A percentile compares a stretch with the other conserved stretches of the same genome.
Evolutionary conservation across 2,888 invertebrate species (phyloP).

Genomic region (Elysia crispata): DNA sequence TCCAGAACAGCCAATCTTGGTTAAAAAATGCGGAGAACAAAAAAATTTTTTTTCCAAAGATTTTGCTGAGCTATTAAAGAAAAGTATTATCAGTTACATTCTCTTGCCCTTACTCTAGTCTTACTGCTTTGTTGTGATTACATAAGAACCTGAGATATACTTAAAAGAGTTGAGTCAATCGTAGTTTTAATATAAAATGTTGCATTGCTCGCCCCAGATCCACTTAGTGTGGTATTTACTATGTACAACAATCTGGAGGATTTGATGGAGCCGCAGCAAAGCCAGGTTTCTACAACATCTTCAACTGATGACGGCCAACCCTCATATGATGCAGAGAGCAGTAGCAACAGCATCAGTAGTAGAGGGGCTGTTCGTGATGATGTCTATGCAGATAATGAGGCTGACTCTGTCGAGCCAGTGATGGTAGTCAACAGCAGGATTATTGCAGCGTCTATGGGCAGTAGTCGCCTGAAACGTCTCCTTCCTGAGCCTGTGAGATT

Average conservation of each 20-base stretch:
- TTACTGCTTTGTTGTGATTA: too few relatives aligned
- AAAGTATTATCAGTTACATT: too few relatives aligned
- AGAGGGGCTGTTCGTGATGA: too few relatives aligned
- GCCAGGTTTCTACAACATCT: not conserved
- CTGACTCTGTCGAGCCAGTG: not conserved
- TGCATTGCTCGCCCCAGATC: not conserved
- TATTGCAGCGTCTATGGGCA: conserved; percentile 37
- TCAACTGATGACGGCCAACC: not conserved
- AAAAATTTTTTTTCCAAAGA: too few relatives aligned
- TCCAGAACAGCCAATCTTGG: too few relatives aligned
- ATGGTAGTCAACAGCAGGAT: conserved; percentile 40
- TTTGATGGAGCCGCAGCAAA: conserved; percentile 35
- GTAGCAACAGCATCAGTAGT: conserved; percentile 13
- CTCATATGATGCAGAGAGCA: not conserved
- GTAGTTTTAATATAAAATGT: not conserved
- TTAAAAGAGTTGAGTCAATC: too few relatives aligned
- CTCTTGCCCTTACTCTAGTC: too few relatives aligned
- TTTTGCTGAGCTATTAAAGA: too few relatives aligned
- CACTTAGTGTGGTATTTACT: conserved; percentile 29
- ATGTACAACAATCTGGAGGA: conserved; percentile 39
- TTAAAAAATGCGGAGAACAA: too few relatives aligned
- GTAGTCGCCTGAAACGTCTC: not conserved
- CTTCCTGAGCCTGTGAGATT: conserved; percentile 36
- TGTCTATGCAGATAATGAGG: not conserved
- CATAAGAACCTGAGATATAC: too few relatives aligned